These are phyloP conservation scores for Brassicogethes aeneus DNA, from an alignment of 2,888 invertebrate genomes.

Conservation along the genomic window DNA sequence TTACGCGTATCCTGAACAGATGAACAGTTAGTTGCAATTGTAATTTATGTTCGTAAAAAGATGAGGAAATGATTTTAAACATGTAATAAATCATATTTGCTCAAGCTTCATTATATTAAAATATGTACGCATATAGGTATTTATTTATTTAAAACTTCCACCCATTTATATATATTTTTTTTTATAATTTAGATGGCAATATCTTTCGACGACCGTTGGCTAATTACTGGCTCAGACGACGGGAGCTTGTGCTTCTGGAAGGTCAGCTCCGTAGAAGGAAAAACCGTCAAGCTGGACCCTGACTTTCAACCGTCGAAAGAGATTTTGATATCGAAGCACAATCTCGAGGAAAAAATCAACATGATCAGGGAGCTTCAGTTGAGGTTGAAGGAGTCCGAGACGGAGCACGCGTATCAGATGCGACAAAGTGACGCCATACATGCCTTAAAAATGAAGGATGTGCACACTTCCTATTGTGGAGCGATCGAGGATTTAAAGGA, in stretches of 20 bases:
- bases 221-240: conserved; percentile 67
- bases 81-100: neutral
- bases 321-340: conserved; percentile 68
- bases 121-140: too few relatives aligned
- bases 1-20: too few relatives aligned
- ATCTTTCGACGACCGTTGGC: conserved; percentile 67
- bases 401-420: conserved; percentile 80
- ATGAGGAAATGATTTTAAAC: neutral
- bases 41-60: neutral
- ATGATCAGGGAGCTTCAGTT: conserved; percentile 55
- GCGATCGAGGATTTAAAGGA: conserved; percentile 75
- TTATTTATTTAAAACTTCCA: neutral
- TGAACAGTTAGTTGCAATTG: neutral
- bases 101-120: too few relatives aligned
- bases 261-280: conserved; percentile 63
- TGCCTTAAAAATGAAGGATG: conserved; percentile 69
- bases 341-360: conserved; percentile 71
- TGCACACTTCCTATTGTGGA: conserved; percentile 72
- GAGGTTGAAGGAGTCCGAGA: conserved; percentile 75
- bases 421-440: conserved; percentile 71
- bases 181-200: conserved; percentile 49
- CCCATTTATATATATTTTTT: neutral
- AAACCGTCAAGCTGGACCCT: conserved; percentile 61
- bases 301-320: conserved; percentile 72
- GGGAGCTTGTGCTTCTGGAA: conserved; percentile 83